These are phyloP conservation scores for Propsilocerus akamusi DNA, from an alignment of 1,140 invertebrate species.

Conservation along the genomic window DNA sequence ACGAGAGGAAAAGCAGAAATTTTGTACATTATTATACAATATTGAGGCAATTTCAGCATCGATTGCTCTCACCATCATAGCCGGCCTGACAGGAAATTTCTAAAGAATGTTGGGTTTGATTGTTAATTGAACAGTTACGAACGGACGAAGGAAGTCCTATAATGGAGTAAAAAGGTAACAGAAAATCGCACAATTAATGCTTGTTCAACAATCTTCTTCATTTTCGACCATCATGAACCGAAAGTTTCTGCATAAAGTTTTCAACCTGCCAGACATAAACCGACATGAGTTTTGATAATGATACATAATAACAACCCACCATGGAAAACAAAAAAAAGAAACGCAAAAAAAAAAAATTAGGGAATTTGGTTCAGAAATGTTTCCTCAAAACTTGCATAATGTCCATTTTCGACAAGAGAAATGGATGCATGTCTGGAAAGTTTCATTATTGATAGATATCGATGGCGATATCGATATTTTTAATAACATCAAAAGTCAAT, in stretches of 20 bases:
- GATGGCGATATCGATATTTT: no score
- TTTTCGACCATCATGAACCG: background rate
- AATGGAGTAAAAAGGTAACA: background rate
- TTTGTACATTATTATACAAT: no score
- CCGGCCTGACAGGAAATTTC: slow-evolving; percentile 18
- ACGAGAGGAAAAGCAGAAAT: no score
- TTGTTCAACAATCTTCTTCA: background rate
- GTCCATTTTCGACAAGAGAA: background rate
- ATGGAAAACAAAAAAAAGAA: no score
- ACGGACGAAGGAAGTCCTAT: slow-evolving; percentile 49
- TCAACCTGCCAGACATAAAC: no score
- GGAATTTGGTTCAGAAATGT: background rate
- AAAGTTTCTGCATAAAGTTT: background rate
- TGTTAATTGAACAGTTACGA: slow-evolving; percentile 48
- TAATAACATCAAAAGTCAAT: no score
- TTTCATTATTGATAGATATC: background rate
- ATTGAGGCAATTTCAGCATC: no score
- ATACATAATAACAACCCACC: no score
- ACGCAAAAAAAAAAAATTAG: background rate
- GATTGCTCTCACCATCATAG: no score
- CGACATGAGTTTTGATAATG: no score
- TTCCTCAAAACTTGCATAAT: background rate
- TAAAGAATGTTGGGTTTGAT: slow-evolving; percentile 49
- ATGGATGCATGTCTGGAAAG: background rate
- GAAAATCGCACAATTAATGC: background rate